Evolutionary conservation across 2,888 invertebrate species (phyloP).

Genomic region (Stratiomys singularior): DNA sequence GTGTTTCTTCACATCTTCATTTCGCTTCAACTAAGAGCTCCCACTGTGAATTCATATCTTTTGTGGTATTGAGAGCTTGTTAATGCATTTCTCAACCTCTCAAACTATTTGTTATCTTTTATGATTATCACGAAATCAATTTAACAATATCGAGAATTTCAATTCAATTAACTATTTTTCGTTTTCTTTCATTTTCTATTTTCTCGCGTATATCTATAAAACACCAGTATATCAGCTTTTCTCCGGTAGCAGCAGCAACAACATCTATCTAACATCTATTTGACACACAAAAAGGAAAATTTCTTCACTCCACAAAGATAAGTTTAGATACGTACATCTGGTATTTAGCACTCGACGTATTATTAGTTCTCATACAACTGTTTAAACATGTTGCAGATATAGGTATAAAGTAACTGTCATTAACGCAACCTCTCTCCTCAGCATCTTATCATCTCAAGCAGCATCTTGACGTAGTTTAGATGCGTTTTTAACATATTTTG

Average conservation of each 20-base stretch:
- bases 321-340: background rate
- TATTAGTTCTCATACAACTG: background rate
- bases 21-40: no score
- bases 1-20: no score
- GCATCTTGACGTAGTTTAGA: background rate
- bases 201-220: no score
- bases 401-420: background rate
- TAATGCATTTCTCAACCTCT: no score
- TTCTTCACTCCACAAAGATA: background rate
- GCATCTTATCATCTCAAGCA: background rate
- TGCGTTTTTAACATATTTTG: background rate
- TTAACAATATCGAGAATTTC: slow-evolving; percentile 7
- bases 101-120: background rate
- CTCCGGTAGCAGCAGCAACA: background rate
- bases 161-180: background rate
- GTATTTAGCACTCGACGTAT: background rate
- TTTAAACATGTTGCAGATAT: background rate
- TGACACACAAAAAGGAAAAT: background rate
- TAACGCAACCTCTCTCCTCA: background rate
- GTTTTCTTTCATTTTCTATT: background rate
- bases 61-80: no score
- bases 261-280: background rate
- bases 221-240: background rate
- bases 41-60: no score
- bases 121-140: background rate